These are phyloP conservation scores for Melanaphis sacchari DNA, from an alignment of 1,140 invertebrate species.

Conservation along the genomic window DNA sequence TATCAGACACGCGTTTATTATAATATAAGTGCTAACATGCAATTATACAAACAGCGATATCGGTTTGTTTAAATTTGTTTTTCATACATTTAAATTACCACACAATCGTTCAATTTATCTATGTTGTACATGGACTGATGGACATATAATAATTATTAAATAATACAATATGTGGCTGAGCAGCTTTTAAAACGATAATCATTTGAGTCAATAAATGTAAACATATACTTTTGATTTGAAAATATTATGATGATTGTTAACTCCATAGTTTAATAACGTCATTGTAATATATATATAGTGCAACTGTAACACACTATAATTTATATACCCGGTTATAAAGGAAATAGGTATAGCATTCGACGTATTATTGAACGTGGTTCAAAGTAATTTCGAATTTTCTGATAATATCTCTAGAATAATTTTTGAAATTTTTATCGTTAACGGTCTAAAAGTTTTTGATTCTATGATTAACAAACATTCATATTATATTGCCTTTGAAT, in stretches of 20 bases:
- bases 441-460: no score
- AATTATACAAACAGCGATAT: not conserved
- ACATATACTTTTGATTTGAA: not conserved
- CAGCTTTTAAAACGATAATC: not conserved
- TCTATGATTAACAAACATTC: no score
- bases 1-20: not conserved
- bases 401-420: no score
- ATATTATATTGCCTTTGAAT: no score
- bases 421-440: no score
- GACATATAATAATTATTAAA: not conserved
- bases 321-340: no score
- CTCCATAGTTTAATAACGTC: not conserved
- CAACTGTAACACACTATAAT: no score
- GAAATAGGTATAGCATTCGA: no score
- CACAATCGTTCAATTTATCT: not conserved
- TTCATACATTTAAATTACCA: not conserved
- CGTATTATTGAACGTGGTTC: no score
- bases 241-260: not conserved
- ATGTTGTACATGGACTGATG: not conserved
- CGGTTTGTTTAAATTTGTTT: not conserved
- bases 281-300: not conserved
- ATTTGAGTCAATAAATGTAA: not conserved
- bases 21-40: not conserved
- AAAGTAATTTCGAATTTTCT: no score
- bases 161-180: not conserved